Base-by-base conservation (phyloP, 2,888 invertebrate species). In the Odontothrips loti region DNA sequence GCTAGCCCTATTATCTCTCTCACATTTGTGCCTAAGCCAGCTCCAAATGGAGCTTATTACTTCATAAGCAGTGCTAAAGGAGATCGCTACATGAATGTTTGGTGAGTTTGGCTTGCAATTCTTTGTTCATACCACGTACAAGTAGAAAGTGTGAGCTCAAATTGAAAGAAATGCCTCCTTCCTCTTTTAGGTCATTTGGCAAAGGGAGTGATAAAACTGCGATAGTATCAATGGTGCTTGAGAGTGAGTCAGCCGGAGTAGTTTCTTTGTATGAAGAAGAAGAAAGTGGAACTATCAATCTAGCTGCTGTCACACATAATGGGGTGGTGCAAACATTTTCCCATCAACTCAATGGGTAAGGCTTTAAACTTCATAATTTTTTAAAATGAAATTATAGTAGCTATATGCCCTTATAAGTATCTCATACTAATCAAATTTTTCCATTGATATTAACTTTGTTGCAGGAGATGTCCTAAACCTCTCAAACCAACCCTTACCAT, bases 291-390 rank as follows among this genome's bases (percentile, higher is more conserved):
- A 23, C 23, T 23, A 11, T 68, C 80, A 68, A 23, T 68, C 68
- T 84, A 29, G 83, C 81, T 78, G 91, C 91, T 0, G 90, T 92
- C 0, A 95, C 95, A 0, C 90, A 93, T 84, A 93, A 92, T 85
- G 97, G 97, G 0, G 91, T 93, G 10, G 91, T 94, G 68, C 93
- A 96, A 87, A 89, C 95, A 81, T 97, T 95, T 86, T 90, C 92
- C 80, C 93, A 94, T 85, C 91, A 91, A 83, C 88, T 94, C 63
- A 95, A 95, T 88, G 95, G 94, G 90, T 93, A 87, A 88, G 89
- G 85, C 34, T 34, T 20, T n/a, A 29, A 43, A 63, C 48, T 4
- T 48, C 23, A 78, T 79, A 48, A 20, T 9, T 6, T 20, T 63
- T 29, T 27, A 80, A 80, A 10, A 51, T 80, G 29, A 11, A 17